Conservation (phyloP, 2,888 invertebrate species). For the Baronia brevicornis region DNA sequence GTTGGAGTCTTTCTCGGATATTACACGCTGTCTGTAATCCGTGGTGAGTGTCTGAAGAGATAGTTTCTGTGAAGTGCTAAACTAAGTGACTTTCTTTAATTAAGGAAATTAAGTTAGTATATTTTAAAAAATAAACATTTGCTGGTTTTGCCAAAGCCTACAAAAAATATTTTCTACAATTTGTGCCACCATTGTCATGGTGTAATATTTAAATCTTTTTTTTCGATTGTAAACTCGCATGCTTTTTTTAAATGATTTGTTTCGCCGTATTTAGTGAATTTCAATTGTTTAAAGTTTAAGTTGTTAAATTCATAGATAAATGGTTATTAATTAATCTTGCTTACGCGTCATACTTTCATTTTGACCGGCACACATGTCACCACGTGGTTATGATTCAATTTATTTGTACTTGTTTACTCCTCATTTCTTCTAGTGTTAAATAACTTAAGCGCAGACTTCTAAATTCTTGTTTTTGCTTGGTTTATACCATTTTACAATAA, state of each 20-base stretch:
- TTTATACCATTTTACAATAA: slow-evolving; percentile 28
- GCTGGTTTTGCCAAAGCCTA: slow-evolving; percentile 4
- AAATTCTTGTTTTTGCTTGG: not conserved
- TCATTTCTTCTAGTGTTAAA: slow-evolving; percentile 5
- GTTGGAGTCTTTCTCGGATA: slow-evolving; percentile 81
- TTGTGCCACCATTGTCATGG: slow-evolving; percentile 4
- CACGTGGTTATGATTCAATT: slow-evolving; percentile 60
- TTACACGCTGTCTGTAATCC: slow-evolving; percentile 73
- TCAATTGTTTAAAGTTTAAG: slow-evolving; percentile 18
- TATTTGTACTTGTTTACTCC: slow-evolving; percentile 27
- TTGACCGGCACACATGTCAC: slow-evolving; percentile 59
- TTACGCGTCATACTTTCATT: slow-evolving; percentile 67
- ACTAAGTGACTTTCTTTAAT: slow-evolving; percentile 40
- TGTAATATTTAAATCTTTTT: slow-evolving; percentile 10
- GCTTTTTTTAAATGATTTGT: no score
- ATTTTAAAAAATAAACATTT: slow-evolving; percentile 11
- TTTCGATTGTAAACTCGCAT: slow-evolving; percentile 7
- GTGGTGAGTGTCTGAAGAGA: slow-evolving; percentile 71
- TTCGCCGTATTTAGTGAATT: slow-evolving; percentile 20
- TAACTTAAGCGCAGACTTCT: not conserved
- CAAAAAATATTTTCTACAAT: not conserved
- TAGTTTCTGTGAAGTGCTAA: slow-evolving; percentile 58
- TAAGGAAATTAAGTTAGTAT: slow-evolving; percentile 29
- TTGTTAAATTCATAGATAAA: slow-evolving; percentile 20
- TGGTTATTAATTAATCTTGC: slow-evolving; percentile 42